Evolutionary conservation across 2,797 vertebrate genomes (phyloP).

Genomic region (Aulostomus chinensis): DNA sequence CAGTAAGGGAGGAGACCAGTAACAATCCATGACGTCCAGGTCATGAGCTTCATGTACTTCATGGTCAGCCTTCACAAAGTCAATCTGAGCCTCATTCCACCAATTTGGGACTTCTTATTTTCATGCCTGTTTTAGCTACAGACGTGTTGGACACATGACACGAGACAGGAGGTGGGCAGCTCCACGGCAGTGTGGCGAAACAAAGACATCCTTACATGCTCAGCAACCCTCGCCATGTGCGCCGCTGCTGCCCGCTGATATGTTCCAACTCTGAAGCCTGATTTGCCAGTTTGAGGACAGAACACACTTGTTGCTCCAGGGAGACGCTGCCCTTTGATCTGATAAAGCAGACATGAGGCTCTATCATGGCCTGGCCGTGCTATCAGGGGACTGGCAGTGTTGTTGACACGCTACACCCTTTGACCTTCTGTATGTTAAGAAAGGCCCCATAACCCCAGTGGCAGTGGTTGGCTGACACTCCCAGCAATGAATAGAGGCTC

Average conservation of each 20-base stretch:
- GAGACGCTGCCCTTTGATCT: slow-evolving; percentile 38
- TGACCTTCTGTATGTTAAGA: slow-evolving; percentile 31
- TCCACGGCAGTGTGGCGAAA: slow-evolving; percentile 43
- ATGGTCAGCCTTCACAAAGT: too few species aligned
- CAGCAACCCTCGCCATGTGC: slow-evolving; percentile 4
- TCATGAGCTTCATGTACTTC: too few species aligned
- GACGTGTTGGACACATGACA: too few species aligned
- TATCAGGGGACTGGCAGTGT: slow-evolving; percentile 14
- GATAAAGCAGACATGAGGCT: slow-evolving; percentile 3
- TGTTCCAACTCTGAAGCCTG: not conserved
- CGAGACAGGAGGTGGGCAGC: too few species aligned
- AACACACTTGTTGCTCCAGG: slow-evolving; percentile 10
- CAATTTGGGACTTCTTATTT: too few species aligned
- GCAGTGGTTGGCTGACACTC: slow-evolving; percentile 13
- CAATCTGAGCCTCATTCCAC: too few species aligned
- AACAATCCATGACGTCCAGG: too few species aligned
- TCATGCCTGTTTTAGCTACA: too few species aligned
- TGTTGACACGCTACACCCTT: slow-evolving; percentile 34
- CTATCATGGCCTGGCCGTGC: slow-evolving; percentile 6
- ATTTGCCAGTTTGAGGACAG: not conserved
- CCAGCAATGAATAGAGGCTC: slow-evolving; percentile 58
- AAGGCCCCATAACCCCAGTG: slow-evolving; percentile 16
- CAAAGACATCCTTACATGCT: slow-evolving; percentile 48
- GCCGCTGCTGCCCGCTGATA: slow-evolving; percentile 1
- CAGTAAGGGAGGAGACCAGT: too few species aligned